phyloP scores from a whole-genome alignment of 2,113 vertebrate genomes.

The Elanus axillaris region DNA sequence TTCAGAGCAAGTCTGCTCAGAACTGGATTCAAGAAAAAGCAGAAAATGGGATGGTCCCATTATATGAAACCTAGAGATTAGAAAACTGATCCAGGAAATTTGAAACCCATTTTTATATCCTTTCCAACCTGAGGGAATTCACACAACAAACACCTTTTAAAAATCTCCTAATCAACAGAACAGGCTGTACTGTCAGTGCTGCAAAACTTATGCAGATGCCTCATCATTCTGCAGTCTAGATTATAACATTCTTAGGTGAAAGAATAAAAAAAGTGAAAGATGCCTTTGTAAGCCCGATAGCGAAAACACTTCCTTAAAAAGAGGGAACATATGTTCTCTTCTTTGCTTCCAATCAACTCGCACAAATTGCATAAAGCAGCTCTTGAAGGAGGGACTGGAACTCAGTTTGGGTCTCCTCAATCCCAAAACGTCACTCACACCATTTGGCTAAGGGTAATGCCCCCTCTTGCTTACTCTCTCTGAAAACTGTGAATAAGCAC shows the following conservation, averaged over 20 bases:
- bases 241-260: background rate
- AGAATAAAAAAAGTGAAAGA: background rate
- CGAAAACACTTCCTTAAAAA: background rate
- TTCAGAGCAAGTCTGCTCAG: background rate
- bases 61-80: background rate
- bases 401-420: background rate
- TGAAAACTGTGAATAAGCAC: background rate
- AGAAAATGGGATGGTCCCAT: background rate
- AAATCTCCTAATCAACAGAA: background rate
- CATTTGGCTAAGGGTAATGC: background rate
- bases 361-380: background rate
- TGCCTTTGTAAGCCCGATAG: background rate
- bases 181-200: background rate
- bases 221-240: background rate
- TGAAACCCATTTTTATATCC: background rate
- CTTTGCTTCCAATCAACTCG: background rate
- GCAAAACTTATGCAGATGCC: background rate
- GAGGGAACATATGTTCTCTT: background rate
- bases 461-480: background rate
- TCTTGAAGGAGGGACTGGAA: background rate
- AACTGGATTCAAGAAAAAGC: background rate
- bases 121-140: background rate
- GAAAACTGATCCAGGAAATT: background rate
- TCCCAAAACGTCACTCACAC: background rate
- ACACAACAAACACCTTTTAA: background rate